Base-by-base conservation (phyloP, 2,888 invertebrate genomes). In the Euzetes globulus region DNA sequence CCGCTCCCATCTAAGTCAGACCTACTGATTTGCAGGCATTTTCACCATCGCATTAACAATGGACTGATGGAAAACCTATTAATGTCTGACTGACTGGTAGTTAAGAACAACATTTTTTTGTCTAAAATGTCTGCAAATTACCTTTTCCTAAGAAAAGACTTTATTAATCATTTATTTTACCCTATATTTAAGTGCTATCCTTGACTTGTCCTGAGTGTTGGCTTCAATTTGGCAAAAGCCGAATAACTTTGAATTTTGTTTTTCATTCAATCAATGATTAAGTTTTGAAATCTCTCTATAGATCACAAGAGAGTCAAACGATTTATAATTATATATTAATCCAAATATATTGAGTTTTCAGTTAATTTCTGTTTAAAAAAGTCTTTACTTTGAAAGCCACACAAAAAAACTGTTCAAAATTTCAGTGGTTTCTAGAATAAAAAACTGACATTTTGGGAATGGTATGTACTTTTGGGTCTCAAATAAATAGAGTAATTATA, bases 121-220 rank as follows among this genome's bases (percentile, higher is more conserved):
- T 29, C 27, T 15, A 68, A 68, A 60, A 60, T 60, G 33, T 33
- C 33, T 60, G 13, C 15, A 15, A 65, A 68, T 29, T 68, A 22
- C 17, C 19, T 33, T 68, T 68, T 68, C 19, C 68, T 41, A 0
- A 19, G 68, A 68, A 68, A 37, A 68, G 19, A 22, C 68, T 68
- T 68, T 37, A 68, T 68, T 68, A 68, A 68, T 68, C 68, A 68
- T 41, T 41, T 25, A 27, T 41, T 68, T 68, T 45, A 68, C 68
- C 68, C 68, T 68, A 68, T 68, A 41, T 68, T 68, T 68, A 68
- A 41, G 68, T 41, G 60, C 29, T 33, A 60, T 60, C 33, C 29
- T 60, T 60, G 29, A 60, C 60, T 15, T 29, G n/a, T 60, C 29
- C 29, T 1, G 1, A 55, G 22, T 55, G 55, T 19, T 55, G 3